These are phyloP conservation scores for Cynoglossus semilaevis DNA, from an alignment of 2,113 vertebrate genomes.

Conservation along the genomic window DNA sequence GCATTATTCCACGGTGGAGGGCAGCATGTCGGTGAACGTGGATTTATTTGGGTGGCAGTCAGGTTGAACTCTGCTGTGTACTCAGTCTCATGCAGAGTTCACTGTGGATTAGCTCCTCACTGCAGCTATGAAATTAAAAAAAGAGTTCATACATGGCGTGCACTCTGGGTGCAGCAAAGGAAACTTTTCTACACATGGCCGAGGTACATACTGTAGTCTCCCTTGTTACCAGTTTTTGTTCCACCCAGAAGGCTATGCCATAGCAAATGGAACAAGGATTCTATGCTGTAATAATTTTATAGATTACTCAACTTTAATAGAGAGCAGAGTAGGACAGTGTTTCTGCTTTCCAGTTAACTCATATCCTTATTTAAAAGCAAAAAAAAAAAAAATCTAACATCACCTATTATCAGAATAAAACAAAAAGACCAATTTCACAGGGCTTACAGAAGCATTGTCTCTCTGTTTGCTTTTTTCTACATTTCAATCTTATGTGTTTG, in stretches of 20 bases:
- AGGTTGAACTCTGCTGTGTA: conserved; percentile 8
- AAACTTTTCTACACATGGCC: neutral
- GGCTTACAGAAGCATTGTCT: neutral
- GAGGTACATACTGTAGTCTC: neutral
- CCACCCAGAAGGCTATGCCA: neutral
- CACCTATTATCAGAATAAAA: conserved; percentile 29
- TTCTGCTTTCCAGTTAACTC: conserved; percentile 20
- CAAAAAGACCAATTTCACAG: conserved; percentile 11
- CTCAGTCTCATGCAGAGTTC: conserved; percentile 1
- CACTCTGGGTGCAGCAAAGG: neutral
- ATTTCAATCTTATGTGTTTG: conserved; percentile 34
- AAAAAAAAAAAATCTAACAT: conserved; percentile 1
- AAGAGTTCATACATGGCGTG: neutral
- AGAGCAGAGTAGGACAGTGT: neutral
- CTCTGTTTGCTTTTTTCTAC: conserved; percentile 13
- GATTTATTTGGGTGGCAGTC: neutral
- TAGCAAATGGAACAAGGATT: neutral
- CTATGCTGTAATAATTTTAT: neutral
- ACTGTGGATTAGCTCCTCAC: neutral
- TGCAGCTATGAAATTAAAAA: neutral
- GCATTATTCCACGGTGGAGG: conserved; percentile 9
- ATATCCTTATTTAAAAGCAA: neutral
- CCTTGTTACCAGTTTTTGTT: neutral
- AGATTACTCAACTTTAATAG: neutral
- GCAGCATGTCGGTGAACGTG: conserved; percentile 3